A percentile compares a stretch with the other conserved stretches of the same genome.
phyloP scores from a whole-genome alignment of 2,888 invertebrate species.

The Phoenoteleia sp. region DNA sequence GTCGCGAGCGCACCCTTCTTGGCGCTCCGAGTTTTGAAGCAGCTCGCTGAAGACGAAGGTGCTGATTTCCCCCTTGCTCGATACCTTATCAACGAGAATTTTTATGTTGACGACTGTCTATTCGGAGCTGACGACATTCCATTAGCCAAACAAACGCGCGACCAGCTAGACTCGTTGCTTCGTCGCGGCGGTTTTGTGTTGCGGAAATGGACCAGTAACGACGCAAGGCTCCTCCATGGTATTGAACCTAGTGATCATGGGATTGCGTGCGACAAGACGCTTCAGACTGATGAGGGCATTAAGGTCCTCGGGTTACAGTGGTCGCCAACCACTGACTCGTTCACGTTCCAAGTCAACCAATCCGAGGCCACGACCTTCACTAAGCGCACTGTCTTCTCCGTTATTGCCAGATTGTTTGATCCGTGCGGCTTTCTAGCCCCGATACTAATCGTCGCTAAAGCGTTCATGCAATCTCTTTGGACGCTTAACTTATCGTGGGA shows the following conservation, averaged over 20 bases:
- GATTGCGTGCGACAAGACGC: background rate
- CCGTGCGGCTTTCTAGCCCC: background rate
- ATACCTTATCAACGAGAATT: background rate
- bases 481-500: background rate
- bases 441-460: background rate
- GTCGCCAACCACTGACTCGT: background rate
- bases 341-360: background rate
- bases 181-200: background rate
- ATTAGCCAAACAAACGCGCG: background rate
- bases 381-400: background rate
- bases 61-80: background rate
- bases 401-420: background rate
- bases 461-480: background rate
- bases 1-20: background rate
- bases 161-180: background rate
- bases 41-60: background rate
- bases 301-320: background rate
- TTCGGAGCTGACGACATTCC: too few relatives aligned
- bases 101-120: background rate
- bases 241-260: background rate
- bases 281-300: background rate
- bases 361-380: background rate
- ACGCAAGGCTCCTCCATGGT: background rate
- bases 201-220: constrained; percentile 1
- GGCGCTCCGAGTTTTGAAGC: background rate